These are phyloP conservation scores for Amazonetta brasiliensis DNA, from an alignment of 2,797 vertebrate species.

Conservation along the genomic window DNA sequence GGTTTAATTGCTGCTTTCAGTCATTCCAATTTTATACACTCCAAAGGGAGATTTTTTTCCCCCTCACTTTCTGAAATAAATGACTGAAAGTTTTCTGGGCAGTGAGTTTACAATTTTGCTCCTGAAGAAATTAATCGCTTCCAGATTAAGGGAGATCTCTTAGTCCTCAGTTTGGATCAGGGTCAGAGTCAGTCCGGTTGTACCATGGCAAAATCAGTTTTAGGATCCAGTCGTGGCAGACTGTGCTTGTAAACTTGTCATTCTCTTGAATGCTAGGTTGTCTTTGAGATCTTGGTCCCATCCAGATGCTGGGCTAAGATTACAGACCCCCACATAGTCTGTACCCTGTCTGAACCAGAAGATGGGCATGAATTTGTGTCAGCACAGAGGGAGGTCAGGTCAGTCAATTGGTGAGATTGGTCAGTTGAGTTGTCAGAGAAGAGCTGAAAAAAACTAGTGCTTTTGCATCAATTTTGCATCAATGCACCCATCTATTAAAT, in stretches of 20 bases:
- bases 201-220: not conserved
- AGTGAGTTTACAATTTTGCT: not conserved
- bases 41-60: not conserved
- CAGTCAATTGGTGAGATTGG: not conserved
- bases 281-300: not conserved
- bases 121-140: not conserved
- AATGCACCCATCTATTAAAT: not conserved
- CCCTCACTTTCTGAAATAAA: not conserved
- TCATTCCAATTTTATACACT: not conserved
- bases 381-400: not conserved
- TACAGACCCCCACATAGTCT: not conserved
- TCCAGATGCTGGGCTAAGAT: not conserved
- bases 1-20: not conserved
- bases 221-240: not conserved
- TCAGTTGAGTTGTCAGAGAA: not conserved
- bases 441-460: not conserved
- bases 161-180: not conserved
- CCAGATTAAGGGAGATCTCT: not conserved
- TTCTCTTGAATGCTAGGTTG: not conserved
- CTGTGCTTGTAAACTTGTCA: not conserved
- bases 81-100: not conserved
- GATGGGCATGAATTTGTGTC: not conserved
- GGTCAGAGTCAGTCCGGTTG: not conserved
- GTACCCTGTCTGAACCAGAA: not conserved
- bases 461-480: not conserved